Evolutionary conservation across 92 coral and sea anemone species (phyloP), one percentile per base, ranked within the genome.

Genomic region (Siderastrea radians): DNA sequence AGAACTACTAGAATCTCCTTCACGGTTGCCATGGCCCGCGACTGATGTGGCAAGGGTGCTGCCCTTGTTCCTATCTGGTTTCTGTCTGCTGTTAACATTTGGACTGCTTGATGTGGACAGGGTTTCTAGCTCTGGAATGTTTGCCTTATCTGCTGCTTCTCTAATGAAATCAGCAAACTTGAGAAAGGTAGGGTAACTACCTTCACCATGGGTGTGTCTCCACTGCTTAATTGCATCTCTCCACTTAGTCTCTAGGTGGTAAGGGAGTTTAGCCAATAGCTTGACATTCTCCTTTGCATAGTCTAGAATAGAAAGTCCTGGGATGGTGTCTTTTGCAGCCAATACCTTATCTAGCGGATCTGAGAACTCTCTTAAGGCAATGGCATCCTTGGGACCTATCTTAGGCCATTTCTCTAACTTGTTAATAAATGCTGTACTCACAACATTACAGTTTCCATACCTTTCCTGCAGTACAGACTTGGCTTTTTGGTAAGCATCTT

Each of bases 401-500:
- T 74, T 17, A 50, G 78, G 68, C 81, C 88, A 26, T 26, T 26
- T 26, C 38, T 26, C 38, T 26, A 26, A 26, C 38, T 26, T 26
- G 38, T 26, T 26, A 26, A 26, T 26, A 26, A 26, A 26, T 26
- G 38, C 38, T 26, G 38, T 26, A 26, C 38, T 26, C 38, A 26
- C 38, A 26, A 26, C 38, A 26, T 26, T 26, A 26, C 38, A 26
- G 38, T 26, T 26, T 26, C 38, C 92, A 65, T 66, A 75, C 78
- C 83, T 82, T 15, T 88, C 87, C 45, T 81, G 75, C n/a, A 82
- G 83, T 50, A 81, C 49, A 13, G 81, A 65, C 80, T 81, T 81
- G 54, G 90, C 90, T 11, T 78, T 52, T 6, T 26, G 38, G 38
- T 26, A 26, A 26, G 38, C 38, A 26, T 26, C 38, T 26, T 26